These are phyloP conservation scores for Enteromius mattozi DNA, from an alignment of 2,797 vertebrate species.

Conservation along the genomic window DNA sequence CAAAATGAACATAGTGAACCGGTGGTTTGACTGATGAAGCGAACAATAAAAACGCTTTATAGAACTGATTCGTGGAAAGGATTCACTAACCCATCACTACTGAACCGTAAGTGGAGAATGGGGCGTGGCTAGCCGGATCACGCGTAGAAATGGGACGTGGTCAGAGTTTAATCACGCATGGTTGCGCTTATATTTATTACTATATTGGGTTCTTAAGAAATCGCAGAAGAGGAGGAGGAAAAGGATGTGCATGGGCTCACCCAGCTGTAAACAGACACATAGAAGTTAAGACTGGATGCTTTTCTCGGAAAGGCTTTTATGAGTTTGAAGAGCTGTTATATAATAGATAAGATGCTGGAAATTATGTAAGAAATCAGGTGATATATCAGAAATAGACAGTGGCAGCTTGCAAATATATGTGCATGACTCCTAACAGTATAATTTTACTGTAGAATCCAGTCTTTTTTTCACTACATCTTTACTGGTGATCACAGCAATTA, in stretches of 20 bases:
- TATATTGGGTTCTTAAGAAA: neutral
- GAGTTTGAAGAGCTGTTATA: slow-evolving; percentile 12
- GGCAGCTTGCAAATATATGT: neutral
- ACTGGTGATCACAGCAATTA: neutral
- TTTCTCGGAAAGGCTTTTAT: slow-evolving; percentile 30
- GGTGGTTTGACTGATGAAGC: neutral
- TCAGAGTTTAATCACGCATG: slow-evolving; percentile 12
- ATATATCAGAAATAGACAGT: neutral
- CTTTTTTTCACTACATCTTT: neutral
- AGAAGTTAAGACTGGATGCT: neutral
- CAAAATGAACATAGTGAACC: neutral
- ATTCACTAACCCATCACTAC: neutral
- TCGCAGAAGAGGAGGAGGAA: neutral
- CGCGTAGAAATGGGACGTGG: neutral
- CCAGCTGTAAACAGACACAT: slow-evolving; percentile 3
- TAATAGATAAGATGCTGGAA: slow-evolving; percentile 33
- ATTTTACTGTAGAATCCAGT: neutral
- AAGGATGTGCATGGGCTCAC: neutral
- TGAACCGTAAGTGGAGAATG: neutral
- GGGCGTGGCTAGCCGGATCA: slow-evolving; percentile 8
- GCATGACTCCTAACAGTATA: neutral
- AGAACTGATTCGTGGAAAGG: neutral
- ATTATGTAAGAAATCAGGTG: slow-evolving; percentile 19
- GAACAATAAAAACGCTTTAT: neutral
- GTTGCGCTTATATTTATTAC: neutral